phyloP scores from a whole-genome alignment of 2,888 invertebrate genomes.

The Erannis defoliaria region DNA sequence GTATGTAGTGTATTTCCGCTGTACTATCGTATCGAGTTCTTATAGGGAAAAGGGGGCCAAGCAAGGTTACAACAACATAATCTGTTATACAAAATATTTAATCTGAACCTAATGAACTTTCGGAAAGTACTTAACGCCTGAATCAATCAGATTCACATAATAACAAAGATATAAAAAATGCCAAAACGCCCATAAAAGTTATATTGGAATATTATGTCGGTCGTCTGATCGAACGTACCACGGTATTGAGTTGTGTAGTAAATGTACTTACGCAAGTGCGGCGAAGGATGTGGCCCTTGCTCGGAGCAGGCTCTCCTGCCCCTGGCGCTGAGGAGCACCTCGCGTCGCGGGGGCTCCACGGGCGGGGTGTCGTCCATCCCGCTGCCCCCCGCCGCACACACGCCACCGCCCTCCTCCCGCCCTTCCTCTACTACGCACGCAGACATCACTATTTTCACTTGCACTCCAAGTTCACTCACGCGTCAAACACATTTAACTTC shows the following conservation, averaged over 20 bases:
- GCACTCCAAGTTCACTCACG: slow-evolving; percentile 33
- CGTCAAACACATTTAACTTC: slow-evolving; percentile 25
- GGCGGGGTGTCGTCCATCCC: slow-evolving; percentile 60
- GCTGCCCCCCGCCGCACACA: slow-evolving; percentile 54
- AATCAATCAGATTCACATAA: no score
- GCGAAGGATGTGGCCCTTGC: slow-evolving; percentile 89
- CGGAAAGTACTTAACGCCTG: no score
- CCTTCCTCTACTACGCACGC: slow-evolving; percentile 80
- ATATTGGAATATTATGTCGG: no score
- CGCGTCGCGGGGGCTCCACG: slow-evolving; percentile 79
- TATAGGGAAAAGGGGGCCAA: no score
- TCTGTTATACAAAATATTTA: no score
- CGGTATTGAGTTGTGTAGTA: not conserved
- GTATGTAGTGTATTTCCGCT: no score
- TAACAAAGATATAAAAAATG: no score
- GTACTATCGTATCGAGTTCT: no score
- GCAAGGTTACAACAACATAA: no score
- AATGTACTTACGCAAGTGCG: slow-evolving; percentile 73
- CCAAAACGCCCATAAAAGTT: no score
- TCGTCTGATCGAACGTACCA: no score
- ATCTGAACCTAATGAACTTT: no score
- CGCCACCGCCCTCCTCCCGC: slow-evolving; percentile 72
- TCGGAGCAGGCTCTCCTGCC: slow-evolving; percentile 89
- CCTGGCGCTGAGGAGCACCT: slow-evolving; percentile 84
- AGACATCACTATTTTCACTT: slow-evolving; percentile 70